These are phyloP conservation scores for Rhinoptilus africanus DNA, from an alignment of 2,113 vertebrate species.

Conservation along the genomic window DNA sequence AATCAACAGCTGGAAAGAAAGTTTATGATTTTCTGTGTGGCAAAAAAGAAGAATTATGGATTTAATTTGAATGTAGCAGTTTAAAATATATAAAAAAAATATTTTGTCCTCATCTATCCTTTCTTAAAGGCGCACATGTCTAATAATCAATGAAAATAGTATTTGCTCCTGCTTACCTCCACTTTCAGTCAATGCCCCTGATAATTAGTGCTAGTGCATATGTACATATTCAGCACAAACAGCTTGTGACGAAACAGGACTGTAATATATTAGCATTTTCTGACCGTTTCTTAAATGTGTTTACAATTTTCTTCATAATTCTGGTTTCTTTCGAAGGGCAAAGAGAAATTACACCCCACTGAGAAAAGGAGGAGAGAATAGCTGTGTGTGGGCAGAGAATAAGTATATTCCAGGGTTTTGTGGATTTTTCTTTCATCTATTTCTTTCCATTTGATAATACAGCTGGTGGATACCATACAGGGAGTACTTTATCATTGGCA, in stretches of 20 bases:
- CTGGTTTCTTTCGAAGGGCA: slow-evolving; percentile 30
- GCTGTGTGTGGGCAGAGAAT: slow-evolving; percentile 33
- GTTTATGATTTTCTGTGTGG: background rate
- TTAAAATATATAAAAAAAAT: background rate
- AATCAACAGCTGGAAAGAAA: background rate
- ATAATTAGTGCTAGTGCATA: background rate
- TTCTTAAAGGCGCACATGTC: background rate
- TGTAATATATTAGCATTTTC: background rate
- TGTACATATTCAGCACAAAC: background rate
- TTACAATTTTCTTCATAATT: slow-evolving; percentile 45
- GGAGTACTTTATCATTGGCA: slow-evolving; percentile 10
- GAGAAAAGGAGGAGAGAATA: slow-evolving; percentile 13
- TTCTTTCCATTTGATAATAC: slow-evolving; percentile 28
- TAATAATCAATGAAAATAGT: background rate
- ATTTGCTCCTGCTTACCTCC: background rate
- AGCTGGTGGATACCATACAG: slow-evolving; percentile 32
- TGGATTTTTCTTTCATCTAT: slow-evolving; percentile 25
- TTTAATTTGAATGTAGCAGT: background rate
- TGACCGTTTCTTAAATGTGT: slow-evolving; percentile 32
- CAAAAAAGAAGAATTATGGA: background rate
- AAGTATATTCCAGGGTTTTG: slow-evolving; percentile 11
- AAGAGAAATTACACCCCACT: slow-evolving; percentile 13
- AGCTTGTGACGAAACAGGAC: background rate
- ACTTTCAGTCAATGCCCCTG: background rate
- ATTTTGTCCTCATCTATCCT: background rate